Evolutionary conservation across 1,140 invertebrate genomes (phyloP).

Genomic region (Heliconius himera): DNA sequence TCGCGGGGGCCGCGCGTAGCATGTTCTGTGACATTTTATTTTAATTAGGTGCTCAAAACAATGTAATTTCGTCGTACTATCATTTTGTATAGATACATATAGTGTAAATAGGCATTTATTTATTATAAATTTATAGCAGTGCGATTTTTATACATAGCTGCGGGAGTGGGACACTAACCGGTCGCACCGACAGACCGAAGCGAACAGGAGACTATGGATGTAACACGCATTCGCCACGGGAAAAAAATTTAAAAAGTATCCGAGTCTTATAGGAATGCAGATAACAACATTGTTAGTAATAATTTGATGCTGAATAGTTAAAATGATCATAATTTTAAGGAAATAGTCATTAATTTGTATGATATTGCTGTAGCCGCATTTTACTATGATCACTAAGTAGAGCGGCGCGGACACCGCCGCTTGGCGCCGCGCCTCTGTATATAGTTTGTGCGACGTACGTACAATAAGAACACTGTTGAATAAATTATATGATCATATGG

Average conservation of each 20-base stretch:
- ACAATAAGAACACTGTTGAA: constrained; percentile 80
- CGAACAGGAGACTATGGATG: constrained; percentile 60
- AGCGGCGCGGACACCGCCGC: constrained; percentile 48
- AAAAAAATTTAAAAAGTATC: constrained; percentile 56
- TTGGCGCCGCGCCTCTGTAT: constrained; percentile 54
- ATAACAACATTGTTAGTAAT: constrained; percentile 38
- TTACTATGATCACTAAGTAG: constrained; percentile 77
- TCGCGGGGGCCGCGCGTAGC: constrained; percentile 50
- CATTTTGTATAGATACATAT: constrained; percentile 80
- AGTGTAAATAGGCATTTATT: constrained; percentile 82
- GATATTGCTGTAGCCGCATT: constrained; percentile 81
- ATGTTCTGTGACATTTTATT: constrained; percentile 69
- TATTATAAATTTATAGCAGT: constrained; percentile 81
- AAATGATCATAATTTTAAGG: constrained; percentile 78
- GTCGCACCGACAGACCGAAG: constrained; percentile 57
- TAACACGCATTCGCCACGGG: constrained; percentile 64
- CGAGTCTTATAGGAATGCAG: constrained; percentile 75
- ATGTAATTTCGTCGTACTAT: constrained; percentile 78
- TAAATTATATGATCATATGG: constrained; percentile 78
- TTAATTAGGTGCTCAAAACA: constrained; percentile 76
- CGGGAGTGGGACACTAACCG: constrained; percentile 67
- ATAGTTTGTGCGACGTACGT: constrained; percentile 63
- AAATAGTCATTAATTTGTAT: constrained; percentile 82
- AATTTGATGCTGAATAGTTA: constrained; percentile 71
- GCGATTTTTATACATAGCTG: constrained; percentile 79